Evolutionary conservation across 1,140 invertebrate genomes (phyloP).

Genomic region (Listronotus bonariensis): DNA sequence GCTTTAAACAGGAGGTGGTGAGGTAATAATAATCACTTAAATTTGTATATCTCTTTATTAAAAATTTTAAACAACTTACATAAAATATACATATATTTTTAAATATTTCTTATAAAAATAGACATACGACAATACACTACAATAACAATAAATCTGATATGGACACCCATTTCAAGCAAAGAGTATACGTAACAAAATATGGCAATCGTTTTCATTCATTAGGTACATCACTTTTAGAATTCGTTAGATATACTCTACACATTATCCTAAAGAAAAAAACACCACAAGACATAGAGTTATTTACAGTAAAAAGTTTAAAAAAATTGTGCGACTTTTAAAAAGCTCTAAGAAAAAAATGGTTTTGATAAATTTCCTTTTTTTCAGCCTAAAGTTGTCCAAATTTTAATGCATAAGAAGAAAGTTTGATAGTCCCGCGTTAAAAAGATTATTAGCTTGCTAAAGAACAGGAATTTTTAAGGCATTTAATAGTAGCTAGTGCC

Average conservation of each 20-base stretch:
- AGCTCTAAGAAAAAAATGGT: too few relatives aligned
- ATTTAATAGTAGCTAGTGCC: too few relatives aligned
- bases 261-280: neutral
- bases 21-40: neutral
- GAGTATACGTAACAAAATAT: neutral
- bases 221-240: neutral
- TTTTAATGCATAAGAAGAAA: too few relatives aligned
- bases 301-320: too few relatives aligned
- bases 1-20: too few relatives aligned
- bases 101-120: conserved; percentile 22
- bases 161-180: conserved; percentile 1
- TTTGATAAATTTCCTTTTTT: too few relatives aligned
- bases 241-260: too few relatives aligned
- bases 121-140: neutral
- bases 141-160: conserved; percentile 11
- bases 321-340: too few relatives aligned
- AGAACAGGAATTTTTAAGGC: too few relatives aligned
- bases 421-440: too few relatives aligned
- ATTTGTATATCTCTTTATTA: conserved; percentile 7
- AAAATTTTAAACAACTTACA: conserved; percentile 17
- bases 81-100: conserved; percentile 18
- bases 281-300: neutral
- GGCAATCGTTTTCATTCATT: neutral
- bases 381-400: too few relatives aligned
- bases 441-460: too few relatives aligned